Conservation (phyloP, 1,140 invertebrate genomes). For the Manduca sexta region DNA sequence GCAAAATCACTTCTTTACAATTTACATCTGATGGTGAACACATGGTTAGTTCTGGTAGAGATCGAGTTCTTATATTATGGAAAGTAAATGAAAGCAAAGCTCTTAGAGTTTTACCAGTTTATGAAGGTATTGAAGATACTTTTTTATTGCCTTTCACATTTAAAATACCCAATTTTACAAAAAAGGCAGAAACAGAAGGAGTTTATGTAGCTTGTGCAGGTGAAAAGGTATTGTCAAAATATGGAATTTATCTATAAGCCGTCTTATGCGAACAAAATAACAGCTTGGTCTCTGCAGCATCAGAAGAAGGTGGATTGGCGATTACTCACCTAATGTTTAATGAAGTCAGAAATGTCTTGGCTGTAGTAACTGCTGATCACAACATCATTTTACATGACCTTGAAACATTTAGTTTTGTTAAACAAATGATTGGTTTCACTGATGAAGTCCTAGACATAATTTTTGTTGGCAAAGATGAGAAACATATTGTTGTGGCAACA, state of each 20-base stretch:
- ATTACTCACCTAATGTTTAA: slow-evolving; percentile 81
- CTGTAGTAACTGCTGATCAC: slow-evolving; percentile 86
- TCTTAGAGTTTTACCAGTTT: slow-evolving; percentile 84
- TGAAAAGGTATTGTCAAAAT: slow-evolving; percentile 83
- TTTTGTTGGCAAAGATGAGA: slow-evolving; percentile 83
- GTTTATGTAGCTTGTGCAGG: slow-evolving; percentile 83
- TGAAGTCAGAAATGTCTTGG: slow-evolving; percentile 74
- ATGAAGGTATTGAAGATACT: slow-evolving; percentile 84
- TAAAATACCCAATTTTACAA: slow-evolving; percentile 73
- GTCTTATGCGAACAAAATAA: slow-evolving; percentile 79
- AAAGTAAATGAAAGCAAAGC: slow-evolving; percentile 77
- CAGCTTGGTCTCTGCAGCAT: slow-evolving; percentile 76
- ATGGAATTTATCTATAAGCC: slow-evolving; percentile 81
- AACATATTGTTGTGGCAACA: slow-evolving; percentile 88
- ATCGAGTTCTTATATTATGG: slow-evolving; percentile 94
- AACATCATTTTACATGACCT: slow-evolving; percentile 87
- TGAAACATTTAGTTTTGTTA: slow-evolving; percentile 78
- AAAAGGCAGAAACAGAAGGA: slow-evolving; percentile 68
- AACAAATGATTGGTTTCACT: slow-evolving; percentile 91
- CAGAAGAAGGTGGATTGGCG: slow-evolving; percentile 77
- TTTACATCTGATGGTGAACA: slow-evolving; percentile 78
- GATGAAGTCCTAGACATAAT: slow-evolving; percentile 93
- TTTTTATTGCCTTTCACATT: slow-evolving; percentile 75
- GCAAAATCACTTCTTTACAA: slow-evolving; percentile 86
- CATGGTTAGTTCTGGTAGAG: slow-evolving; percentile 88